Evolutionary conservation across 2,888 invertebrate genomes (phyloP), one percentile per base, ranked within the genome.

Genomic region (Scrobipalpa atriplicella): DNA sequence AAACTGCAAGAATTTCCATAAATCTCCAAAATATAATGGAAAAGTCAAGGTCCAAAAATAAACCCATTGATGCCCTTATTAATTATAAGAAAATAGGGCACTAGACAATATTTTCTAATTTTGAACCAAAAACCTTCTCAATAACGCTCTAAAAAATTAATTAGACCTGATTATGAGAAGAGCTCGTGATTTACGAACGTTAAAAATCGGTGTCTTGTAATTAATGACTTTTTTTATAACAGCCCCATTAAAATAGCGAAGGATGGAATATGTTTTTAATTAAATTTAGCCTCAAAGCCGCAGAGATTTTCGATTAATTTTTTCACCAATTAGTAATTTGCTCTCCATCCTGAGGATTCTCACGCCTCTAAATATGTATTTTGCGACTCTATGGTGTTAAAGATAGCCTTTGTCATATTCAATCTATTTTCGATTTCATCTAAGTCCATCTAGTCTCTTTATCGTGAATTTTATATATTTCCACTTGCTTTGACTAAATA

Each of bases 191-290:
- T 75, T 69, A 70, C 67, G 66, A 68, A 36, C 68, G 69, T 68
- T 72, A 71, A 74, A 76, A 72, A 60, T 47, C 62, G 36, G 38
- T 67, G 66, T 51, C 63, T 54, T 71, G 74, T 78, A 76, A 77
- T 80, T 77, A 80, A 78, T 75, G 64, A 65, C 64, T 66, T 69
- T 73, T 79, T 76, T 77, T 79, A 74, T 72, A 72, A 74, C 16
- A 29, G 19, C 36, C 73, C 78, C 74, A 75, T 80, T 78, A 78
- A 76, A 73, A 69, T 71, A 65, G 69, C 47, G 65, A 73, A 72
- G 69, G 70, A 72, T 69, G 72, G 66, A 67, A 21, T 51, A 47
- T 29, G 51, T 47, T 73, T 81, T 83, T 80, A 82, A 85, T 84
- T 84, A 82, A 62, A 41, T 13, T 19, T 16, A 41, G 62, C 19